Conservation (phyloP, 2,113 vertebrate species). For the Mus spicilegus region DNA sequence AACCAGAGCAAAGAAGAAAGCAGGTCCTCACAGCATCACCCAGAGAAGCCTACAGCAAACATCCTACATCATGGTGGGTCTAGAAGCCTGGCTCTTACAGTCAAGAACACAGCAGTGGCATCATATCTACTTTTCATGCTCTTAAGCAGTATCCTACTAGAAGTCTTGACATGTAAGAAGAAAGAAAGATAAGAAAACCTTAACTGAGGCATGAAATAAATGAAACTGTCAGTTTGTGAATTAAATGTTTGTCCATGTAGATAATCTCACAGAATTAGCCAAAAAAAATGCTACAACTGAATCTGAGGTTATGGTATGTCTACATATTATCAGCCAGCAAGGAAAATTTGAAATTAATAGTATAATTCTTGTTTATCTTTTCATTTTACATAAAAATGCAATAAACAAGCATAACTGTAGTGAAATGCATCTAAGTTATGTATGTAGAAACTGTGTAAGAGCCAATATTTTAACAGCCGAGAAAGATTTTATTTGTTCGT, state of each 20-base stretch:
- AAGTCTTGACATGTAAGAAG: not conserved
- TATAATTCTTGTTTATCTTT: not conserved
- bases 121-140: fast-evolving
- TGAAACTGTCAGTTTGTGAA: not conserved
- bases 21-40: not conserved
- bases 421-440: not conserved
- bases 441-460: not conserved
- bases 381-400: not conserved
- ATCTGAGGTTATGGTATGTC: not conserved
- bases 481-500: not conserved
- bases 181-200: not conserved
- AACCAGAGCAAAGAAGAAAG: not conserved
- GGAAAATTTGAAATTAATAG: not conserved
- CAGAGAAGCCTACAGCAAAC: not conserved
- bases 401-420: not conserved
- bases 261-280: not conserved
- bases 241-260: not conserved
- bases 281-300: not conserved
- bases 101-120: not conserved
- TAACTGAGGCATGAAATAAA: not conserved
- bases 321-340: not conserved
- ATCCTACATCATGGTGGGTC: not conserved
- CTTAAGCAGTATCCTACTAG: not conserved
- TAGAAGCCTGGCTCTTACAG: not conserved
- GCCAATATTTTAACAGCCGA: not conserved